Percentiles rank a stretch among this genome's conserved stretches.
These are phyloP conservation scores for Arbacia lixula DNA, from an alignment of 53 echinoderm and acorn worm species.

Conservation along the genomic window DNA sequence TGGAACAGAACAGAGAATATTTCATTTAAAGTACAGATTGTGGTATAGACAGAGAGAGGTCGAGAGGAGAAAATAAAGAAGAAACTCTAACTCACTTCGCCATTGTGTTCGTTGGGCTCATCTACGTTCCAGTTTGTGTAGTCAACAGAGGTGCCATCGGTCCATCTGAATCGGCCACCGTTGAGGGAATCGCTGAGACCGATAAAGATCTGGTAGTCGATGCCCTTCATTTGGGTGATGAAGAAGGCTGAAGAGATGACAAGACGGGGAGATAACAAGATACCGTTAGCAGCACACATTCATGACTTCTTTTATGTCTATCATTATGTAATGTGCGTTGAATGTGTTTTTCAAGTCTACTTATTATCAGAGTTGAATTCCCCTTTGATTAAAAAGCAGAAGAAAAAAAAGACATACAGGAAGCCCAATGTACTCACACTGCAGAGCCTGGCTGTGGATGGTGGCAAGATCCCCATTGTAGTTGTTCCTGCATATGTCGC, in stretches of 20 bases:
- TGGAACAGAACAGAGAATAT: no score
- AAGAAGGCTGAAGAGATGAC: conserved; percentile 77
- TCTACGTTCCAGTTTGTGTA: conserved; percentile 90
- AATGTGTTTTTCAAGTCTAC: no score
- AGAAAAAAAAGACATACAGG: no score
- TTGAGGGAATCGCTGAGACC: conserved; percentile 89
- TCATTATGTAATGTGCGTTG: no score
- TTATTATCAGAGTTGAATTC: no score
- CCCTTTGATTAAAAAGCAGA: no score
- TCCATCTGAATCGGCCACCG: conserved; percentile 84
- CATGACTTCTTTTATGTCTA: no score
- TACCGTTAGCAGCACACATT: no score
- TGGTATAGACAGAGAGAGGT: background rate
- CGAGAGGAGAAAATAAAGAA: background rate
- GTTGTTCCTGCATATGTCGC: conserved; percentile 64
- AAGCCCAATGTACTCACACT: conserved; percentile 82
- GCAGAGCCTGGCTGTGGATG: conserved; percentile 76
- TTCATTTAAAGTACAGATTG: no score
- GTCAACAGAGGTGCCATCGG: conserved; percentile 86
- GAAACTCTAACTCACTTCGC: conserved; percentile 65
- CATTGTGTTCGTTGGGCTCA: conserved; percentile 84
- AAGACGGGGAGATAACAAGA: no score
- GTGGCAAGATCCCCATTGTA: conserved; percentile 63
- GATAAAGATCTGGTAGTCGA: conserved; percentile 77
- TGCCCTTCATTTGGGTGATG: conserved; percentile 70